Evolutionary conservation across 2,888 invertebrate species (phyloP).

Genomic region (Erannis defoliaria): DNA sequence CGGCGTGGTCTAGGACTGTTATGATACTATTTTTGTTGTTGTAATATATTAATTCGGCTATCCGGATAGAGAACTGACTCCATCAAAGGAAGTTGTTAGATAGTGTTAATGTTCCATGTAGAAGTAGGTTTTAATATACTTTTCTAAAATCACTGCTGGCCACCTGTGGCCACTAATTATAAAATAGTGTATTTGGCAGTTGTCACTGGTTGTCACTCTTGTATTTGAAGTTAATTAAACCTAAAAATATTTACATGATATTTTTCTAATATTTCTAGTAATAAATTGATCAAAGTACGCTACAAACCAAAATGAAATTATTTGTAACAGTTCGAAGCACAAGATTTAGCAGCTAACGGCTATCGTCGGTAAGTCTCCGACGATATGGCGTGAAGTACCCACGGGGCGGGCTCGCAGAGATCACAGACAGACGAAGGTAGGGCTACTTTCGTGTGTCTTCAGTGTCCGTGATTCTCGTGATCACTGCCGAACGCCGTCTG

Average conservation of each 20-base stretch:
- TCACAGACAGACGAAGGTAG: too few relatives aligned
- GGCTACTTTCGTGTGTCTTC: too few relatives aligned
- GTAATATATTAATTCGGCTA: too few relatives aligned
- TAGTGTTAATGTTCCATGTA: too few relatives aligned
- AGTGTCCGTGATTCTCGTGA: too few relatives aligned
- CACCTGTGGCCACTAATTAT: background rate
- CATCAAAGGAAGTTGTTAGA: too few relatives aligned
- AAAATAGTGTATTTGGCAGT: background rate
- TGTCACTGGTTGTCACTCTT: background rate
- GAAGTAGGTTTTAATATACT: background rate
- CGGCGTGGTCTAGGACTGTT: too few relatives aligned
- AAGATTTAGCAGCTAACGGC: constrained; percentile 1
- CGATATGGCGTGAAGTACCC: background rate
- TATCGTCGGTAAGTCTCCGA: background rate
- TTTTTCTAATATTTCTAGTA: constrained; percentile 26
- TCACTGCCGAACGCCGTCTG: too few relatives aligned
- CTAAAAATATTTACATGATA: constrained; percentile 9
- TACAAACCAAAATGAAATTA: constrained; percentile 59
- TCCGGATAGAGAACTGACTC: too few relatives aligned
- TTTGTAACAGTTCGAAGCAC: constrained; percentile 34
- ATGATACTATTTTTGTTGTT: too few relatives aligned
- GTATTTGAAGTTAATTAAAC: constrained; percentile 1
- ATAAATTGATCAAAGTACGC: constrained; percentile 9
- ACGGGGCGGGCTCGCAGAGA: too few relatives aligned
- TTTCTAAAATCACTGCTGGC: background rate